Evolutionary conservation across 1,140 invertebrate species (phyloP).

Genomic region (Polypedilum vanderplanki): DNA sequence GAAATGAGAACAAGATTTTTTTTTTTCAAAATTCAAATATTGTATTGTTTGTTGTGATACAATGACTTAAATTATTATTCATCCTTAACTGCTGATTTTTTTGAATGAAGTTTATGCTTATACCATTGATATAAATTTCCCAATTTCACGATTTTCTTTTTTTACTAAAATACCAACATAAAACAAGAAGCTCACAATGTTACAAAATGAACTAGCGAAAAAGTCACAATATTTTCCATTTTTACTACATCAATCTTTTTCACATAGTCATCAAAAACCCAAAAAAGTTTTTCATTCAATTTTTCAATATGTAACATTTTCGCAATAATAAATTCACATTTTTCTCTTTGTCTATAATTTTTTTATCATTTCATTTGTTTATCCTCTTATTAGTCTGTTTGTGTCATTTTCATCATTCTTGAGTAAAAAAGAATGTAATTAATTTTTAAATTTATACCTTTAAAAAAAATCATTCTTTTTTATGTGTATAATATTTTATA

Average conservation of each 20-base stretch:
- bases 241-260: too few relatives aligned
- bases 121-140: conserved; percentile 9
- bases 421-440: not conserved
- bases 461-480: not conserved
- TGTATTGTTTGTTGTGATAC: not conserved
- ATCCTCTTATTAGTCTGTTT: not conserved
- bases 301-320: not conserved
- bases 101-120: not conserved
- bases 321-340: conserved; percentile 8
- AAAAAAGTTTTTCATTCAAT: too few relatives aligned
- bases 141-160: not conserved
- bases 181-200: conserved; percentile 7
- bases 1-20: not conserved
- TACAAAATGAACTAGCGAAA: not conserved
- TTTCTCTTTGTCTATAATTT: conserved; percentile 1
- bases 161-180: not conserved
- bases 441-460: not conserved
- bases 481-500: not conserved
- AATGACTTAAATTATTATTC: not conserved
- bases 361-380: too few relatives aligned
- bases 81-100: not conserved
- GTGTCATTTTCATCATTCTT: conserved; percentile 1
- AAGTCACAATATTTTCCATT: not conserved
- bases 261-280: too few relatives aligned
- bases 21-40: conserved; percentile 1